Percentiles rank a stretch among this genome's conserved stretches.
Evolutionary conservation across 2,888 invertebrate species (phyloP).

Genomic region (Panopea generosa): DNA sequence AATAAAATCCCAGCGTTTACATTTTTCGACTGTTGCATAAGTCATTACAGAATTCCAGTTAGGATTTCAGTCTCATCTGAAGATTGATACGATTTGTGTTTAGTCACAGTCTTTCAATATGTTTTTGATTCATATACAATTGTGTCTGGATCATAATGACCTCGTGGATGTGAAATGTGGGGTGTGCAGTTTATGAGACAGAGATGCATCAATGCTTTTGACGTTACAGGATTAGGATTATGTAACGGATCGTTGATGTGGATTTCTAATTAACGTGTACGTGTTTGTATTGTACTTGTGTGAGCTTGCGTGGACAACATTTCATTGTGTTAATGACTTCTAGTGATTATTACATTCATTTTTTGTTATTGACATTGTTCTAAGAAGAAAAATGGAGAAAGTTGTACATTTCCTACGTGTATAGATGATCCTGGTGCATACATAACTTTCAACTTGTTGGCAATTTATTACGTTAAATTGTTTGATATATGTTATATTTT

Average conservation of each 20-base stretch:
- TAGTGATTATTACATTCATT: constrained; percentile 1
- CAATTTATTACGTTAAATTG: constrained; percentile 7
- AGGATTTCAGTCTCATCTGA: constrained; percentile 4
- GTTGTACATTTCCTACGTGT: constrained; percentile 41
- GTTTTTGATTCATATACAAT: background rate
- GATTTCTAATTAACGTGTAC: constrained; percentile 14
- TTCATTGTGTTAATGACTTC: background rate
- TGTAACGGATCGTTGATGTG: constrained; percentile 2
- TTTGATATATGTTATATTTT: constrained; percentile 16
- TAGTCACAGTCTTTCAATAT: constrained; percentile 61
- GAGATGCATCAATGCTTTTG: constrained; percentile 1
- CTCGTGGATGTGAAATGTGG: background rate
- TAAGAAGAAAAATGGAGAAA: background rate
- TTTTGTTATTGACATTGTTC: constrained; percentile 1
- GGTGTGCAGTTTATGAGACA: background rate
- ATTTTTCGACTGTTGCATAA: constrained; percentile 11
- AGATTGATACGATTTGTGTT: constrained; percentile 25
- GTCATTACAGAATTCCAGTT: constrained; percentile 19
- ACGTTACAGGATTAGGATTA: too few species aligned
- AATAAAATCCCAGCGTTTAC: constrained; percentile 8
- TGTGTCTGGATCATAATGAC: constrained; percentile 4
- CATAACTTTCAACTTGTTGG: background rate
- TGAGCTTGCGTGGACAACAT: constrained; percentile 2
- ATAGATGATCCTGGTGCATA: constrained; percentile 7
- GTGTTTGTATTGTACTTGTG: constrained; percentile 14